Evolutionary conservation across 2,113 vertebrate species (phyloP).

Genomic region (Clarias magur): DNA sequence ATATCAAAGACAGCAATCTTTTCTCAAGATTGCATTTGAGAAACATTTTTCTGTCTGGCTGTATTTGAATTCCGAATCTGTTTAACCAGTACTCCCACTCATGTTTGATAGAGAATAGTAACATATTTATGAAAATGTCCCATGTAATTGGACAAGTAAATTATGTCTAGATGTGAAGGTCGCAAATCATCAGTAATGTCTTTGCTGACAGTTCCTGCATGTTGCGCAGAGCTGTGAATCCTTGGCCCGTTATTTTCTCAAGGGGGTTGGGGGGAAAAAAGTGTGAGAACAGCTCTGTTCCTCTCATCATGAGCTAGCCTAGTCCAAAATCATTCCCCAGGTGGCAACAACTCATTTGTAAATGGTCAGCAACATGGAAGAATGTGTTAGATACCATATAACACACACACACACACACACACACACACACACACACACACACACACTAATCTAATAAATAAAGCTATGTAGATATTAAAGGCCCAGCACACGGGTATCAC

Average conservation of each 20-base stretch:
- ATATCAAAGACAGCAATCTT: background rate
- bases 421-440: conserved; percentile 1
- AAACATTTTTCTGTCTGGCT: background rate
- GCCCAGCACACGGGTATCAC: background rate
- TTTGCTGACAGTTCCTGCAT: conserved; percentile 46
- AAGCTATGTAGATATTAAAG: background rate
- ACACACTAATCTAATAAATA: background rate
- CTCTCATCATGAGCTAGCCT: conserved; percentile 48
- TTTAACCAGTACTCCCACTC: background rate
- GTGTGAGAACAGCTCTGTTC: conserved; percentile 46
- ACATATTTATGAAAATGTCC: conserved; percentile 7
- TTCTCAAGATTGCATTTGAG: background rate
- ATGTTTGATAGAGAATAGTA: background rate
- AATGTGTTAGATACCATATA: conserved; percentile 48
- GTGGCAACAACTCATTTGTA: conserved; percentile 55
- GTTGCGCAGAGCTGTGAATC: conserved; percentile 45
- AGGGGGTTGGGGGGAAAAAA: conserved; percentile 10
- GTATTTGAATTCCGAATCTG: background rate
- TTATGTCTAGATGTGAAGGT: conserved; percentile 35
- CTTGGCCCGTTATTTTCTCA: conserved; percentile 37
- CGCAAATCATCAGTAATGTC: conserved; percentile 40
- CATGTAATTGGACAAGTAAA: conserved; percentile 42
- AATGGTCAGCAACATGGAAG: conserved; percentile 38
- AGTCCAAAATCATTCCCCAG: conserved; percentile 58
- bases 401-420: background rate